Evolutionary conservation across 2,888 invertebrate genomes (phyloP), one percentile per base, ranked within the genome.

Genomic region (Cataglyphis altisquamis): DNA sequence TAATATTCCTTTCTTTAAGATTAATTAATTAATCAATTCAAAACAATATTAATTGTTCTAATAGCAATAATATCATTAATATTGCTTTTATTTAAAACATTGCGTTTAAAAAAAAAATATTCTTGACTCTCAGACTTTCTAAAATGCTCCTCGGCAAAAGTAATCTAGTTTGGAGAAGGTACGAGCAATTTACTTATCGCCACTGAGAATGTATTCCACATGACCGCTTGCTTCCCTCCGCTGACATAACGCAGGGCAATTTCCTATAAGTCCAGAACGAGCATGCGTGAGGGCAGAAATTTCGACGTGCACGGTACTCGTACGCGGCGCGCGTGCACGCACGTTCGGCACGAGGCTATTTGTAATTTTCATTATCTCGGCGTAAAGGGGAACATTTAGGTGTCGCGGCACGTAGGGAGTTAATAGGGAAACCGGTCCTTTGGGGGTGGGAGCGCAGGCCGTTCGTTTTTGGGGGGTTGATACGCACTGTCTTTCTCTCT

Each of bases 341-440:
- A 92, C 91, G 90, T 90, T 89, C 91, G 88, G 84, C 90, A 89
- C 91, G 88, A 84, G 92, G 92, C 93, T 94, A 94, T 94, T 94
- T 94, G 94, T 94, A 94, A 94, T 94, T 94, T 94, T 94, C 94
- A 94, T 94, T 94, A 94, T 94, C 94, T 94, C 91, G 87, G 90
- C 91, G 91, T 91, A 93, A 94, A 94, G 92, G 91, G 89, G 90
- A 91, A 91, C 93, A 94, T 94, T 94, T 92, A 94, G 91, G 89
- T 92, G 92, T 91, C 91, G 88, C 86, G 89, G 92, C 94, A 94
- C 94, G 94, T 94, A 94, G 93, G 89, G 90, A 93, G 93, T 94
- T 94, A 94, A 94, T 94, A 94, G 94, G 91, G 90, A 90, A 92
- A 86, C 88, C 84, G 89, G 91, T 86, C 92, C 90, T 89, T 87